phyloP scores from a whole-genome alignment of 2,113 vertebrate species.

The Megaceryle maxima region DNA sequence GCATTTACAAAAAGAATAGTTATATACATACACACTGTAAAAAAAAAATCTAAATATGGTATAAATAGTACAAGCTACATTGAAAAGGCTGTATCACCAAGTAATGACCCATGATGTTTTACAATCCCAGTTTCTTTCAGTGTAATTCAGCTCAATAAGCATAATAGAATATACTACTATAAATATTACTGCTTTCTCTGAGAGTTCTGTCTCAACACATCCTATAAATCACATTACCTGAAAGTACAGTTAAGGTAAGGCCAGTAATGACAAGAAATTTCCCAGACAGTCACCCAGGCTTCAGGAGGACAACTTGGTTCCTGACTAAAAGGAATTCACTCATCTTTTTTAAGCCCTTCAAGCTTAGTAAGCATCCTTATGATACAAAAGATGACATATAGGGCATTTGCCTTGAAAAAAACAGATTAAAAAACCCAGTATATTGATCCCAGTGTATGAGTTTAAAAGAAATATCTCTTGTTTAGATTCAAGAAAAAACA shows the following conservation, averaged over 20 bases:
- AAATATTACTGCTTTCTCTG: not conserved
- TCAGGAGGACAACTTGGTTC: not conserved
- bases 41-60: not conserved
- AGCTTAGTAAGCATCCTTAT: not conserved
- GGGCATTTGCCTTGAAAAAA: not conserved
- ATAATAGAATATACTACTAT: not conserved
- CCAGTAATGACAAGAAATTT: not conserved
- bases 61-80: not conserved
- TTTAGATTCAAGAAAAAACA: conserved; percentile 3
- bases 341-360: not conserved
- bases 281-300: not conserved
- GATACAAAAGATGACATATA: not conserved
- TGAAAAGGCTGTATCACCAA: not conserved
- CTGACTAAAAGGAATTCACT: not conserved
- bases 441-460: not conserved
- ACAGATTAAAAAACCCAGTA: not conserved
- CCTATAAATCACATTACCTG: not conserved
- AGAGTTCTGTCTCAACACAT: not conserved
- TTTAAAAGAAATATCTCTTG: not conserved
- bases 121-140: not conserved
- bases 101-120: not conserved
- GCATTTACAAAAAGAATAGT: not conserved
- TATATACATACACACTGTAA: not conserved
- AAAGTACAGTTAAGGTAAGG: not conserved
- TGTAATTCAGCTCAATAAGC: not conserved